Evolutionary conservation across 2,888 invertebrate species (phyloP).

Genomic region (Junonia oenone): DNA sequence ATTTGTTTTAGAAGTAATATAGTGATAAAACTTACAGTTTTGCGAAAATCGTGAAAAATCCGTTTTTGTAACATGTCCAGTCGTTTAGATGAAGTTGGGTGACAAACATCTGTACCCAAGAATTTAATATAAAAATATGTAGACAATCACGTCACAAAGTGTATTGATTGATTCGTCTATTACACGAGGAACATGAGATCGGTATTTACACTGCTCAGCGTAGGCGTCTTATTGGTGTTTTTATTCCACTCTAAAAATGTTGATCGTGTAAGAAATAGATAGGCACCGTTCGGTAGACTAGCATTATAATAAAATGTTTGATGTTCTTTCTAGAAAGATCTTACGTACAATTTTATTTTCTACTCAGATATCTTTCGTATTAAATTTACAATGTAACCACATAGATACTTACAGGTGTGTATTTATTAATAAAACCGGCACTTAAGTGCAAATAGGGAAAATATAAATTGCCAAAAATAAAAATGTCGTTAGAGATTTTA

Average conservation of each 20-base stretch:
- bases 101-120: no score
- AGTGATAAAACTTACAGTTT: no score
- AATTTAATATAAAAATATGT: neutral
- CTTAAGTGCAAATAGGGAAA: no score
- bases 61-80: no score
- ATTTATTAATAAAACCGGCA: no score
- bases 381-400: no score
- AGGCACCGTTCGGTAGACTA: neutral
- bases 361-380: neutral
- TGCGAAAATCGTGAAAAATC: no score
- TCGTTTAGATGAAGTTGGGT: no score
- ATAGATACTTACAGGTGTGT: no score
- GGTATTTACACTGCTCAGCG: constrained; percentile 3
- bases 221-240: constrained; percentile 15
- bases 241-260: constrained; percentile 10
- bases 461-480: no score
- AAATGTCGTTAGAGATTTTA: no score
- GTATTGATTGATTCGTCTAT: neutral
- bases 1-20: no score
- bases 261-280: constrained; percentile 1
- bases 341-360: neutral
- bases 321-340: neutral
- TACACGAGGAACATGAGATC: neutral
- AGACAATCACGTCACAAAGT: neutral
- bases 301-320: neutral